Evolutionary conservation across 2,797 vertebrate species (phyloP), one percentile per base, ranked within the genome.

Genomic region (Ceryle rudis): DNA sequence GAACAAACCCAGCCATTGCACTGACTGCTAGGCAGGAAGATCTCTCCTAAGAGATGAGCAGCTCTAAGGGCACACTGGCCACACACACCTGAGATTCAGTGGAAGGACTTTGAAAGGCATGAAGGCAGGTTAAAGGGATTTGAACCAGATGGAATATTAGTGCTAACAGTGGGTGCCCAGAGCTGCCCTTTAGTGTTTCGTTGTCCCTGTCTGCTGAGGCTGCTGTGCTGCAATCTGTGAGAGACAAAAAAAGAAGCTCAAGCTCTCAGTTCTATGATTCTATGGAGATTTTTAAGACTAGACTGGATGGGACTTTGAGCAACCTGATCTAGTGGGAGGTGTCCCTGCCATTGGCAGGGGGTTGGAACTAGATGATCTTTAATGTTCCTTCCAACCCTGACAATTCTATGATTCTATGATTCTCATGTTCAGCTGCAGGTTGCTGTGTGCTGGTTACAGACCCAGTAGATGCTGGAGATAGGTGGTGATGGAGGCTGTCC

Each of bases 381-480:
- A 41, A 41, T 14, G 39, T 41, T 14, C 14, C 39, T 41, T 41
- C 39, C 14, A 41, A 41, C 14, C 14, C 14, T 41, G 39, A 41
- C 39, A 41, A 41, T 15, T 41, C 39, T 41, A 41, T 37, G 37
- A 37, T 37, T 37, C 37, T 37, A 37, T 41, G 39, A 41, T 41
- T 41, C 39, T 19, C 1, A 1, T 33, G 18, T n/a, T 88, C 28
- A 72, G 29, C 69, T 66, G 46, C 61, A 79, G 69, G n/a, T n/a
- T 88, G 65, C 62, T 54, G 60, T 58, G 28, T 69, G 82, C 39
- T 46, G 29, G 37, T 51, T 92, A 85, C 52, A 87, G 55, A 51
- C 47, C 22, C 47, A 83, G 61, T 22, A 91, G 78, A 95, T 84
- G 62, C 51, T 81, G 37, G 57, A 95, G 81, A 86, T 84, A 94